A percentile compares a stretch with the other conserved stretches of the same genome.
These are phyloP conservation scores for Lophotriccus pileatus DNA, from an alignment of 2,797 vertebrate species.

Conservation along the genomic window DNA sequence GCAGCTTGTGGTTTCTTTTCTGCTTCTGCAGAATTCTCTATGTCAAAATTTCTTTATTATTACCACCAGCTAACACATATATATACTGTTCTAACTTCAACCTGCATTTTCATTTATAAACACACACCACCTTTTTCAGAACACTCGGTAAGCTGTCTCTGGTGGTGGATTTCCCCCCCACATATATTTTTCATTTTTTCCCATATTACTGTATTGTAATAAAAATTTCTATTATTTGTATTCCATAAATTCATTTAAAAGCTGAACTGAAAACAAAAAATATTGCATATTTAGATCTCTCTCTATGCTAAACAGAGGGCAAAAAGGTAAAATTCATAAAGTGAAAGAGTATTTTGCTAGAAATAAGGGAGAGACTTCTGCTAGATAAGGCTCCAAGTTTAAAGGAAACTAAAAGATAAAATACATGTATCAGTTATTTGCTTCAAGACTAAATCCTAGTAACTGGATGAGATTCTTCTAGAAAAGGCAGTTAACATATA, in stretches of 20 bases:
- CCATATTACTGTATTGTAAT: not conserved
- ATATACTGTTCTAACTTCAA: not conserved
- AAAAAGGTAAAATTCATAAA: not conserved
- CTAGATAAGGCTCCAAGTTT: not conserved
- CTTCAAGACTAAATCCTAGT: not conserved
- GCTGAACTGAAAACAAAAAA: not conserved
- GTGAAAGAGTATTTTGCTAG: not conserved
- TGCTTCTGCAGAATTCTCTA: not conserved
- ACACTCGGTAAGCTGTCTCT: not conserved
- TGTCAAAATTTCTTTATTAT: not conserved
- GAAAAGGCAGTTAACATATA: not conserved
- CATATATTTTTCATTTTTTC: not conserved
- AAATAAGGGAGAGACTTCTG: not conserved
- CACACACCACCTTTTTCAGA: not conserved
- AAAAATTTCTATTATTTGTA: not conserved
- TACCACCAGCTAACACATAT: not conserved
- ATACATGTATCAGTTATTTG: not conserved
- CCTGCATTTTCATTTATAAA: not conserved
- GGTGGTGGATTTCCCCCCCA: not conserved
- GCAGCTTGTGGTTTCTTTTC: not conserved
- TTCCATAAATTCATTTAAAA: not conserved
- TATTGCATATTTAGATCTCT: not conserved
- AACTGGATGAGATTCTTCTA: not conserved
- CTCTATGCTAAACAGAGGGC: not conserved
- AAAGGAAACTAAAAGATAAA: not conserved